A percentile compares a stretch with the other conserved stretches of the same genome.
These are phyloP conservation scores for Halocynthia aurantium DNA, from an alignment of 23 tunicate species.

Conservation along the genomic window DNA sequence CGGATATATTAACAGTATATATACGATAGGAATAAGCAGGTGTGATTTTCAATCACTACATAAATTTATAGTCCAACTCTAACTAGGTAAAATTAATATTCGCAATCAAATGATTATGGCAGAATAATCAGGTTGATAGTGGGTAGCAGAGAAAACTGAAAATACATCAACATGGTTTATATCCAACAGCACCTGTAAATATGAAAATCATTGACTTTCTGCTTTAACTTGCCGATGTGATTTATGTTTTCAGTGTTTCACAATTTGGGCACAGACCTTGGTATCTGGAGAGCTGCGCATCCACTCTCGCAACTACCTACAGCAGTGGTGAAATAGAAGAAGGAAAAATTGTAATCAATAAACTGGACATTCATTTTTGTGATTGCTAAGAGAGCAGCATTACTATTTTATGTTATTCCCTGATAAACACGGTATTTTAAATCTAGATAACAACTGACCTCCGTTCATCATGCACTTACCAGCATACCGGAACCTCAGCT, in stretches of 20 bases:
- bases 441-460: slow-evolving; percentile 86
- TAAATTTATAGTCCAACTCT: too few species aligned
- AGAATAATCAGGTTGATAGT: too few species aligned
- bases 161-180: too few species aligned
- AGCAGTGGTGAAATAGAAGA: slow-evolving; percentile 86
- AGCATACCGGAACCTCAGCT: slow-evolving; percentile 96
- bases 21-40: slow-evolving; percentile 91
- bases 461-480: slow-evolving; percentile 60
- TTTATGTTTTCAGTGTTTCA: slow-evolving; percentile 46
- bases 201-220: too few species aligned
- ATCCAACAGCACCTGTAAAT: too few species aligned
- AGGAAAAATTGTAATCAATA: slow-evolving; percentile 68
- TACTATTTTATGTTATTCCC: too few species aligned
- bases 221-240: too few species aligned
- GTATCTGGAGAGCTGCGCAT: slow-evolving; percentile 93
- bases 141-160: too few species aligned
- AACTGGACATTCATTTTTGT: background rate
- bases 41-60: background rate
- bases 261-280: slow-evolving; percentile 79
- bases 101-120: too few species aligned
- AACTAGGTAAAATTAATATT: too few species aligned
- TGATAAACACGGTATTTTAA: too few species aligned
- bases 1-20: slow-evolving; percentile 94
- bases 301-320: slow-evolving; percentile 92
- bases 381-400: background rate